Evolutionary conservation across 1,140 invertebrate species (phyloP).

Genomic region (Zaprionus tsacasi): DNA sequence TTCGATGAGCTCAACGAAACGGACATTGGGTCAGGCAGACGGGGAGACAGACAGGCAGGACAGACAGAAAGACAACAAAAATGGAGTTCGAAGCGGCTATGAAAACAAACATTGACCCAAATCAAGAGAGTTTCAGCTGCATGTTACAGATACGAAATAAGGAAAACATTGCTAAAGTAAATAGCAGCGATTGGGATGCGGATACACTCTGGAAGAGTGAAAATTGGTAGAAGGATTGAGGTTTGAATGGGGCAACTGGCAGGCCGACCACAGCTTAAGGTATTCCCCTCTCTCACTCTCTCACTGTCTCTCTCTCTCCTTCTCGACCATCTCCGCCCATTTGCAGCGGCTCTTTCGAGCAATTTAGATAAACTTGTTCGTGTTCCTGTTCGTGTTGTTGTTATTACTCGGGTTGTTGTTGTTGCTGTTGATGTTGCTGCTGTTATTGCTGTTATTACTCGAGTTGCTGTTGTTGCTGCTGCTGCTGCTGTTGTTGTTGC

Average conservation of each 20-base stretch:
- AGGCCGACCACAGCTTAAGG: conserved; percentile 56
- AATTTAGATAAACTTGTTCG: conserved; percentile 81
- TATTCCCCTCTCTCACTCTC: conserved; percentile 8
- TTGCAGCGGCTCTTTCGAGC: conserved; percentile 59
- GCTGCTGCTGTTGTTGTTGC: conserved; percentile 22
- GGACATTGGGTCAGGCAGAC: not conserved
- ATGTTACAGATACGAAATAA: conserved; percentile 45
- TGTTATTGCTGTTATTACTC: conserved; percentile 40
- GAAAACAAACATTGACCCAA: conserved; percentile 77
- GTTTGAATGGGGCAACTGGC: not conserved
- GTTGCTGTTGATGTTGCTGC: conserved; percentile 48
- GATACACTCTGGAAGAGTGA: not conserved
- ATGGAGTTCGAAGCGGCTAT: conserved; percentile 48
- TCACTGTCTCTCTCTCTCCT: not conserved
- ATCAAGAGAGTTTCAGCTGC: conserved; percentile 57
- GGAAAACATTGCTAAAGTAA: conserved; percentile 61
- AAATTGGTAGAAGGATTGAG: not conserved
- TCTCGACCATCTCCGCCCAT: not conserved
- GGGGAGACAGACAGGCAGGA: not conserved
- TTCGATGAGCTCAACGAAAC: conserved; percentile 32
- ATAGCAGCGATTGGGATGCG: conserved; percentile 47
- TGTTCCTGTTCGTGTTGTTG: conserved; percentile 48
- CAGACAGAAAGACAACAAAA: conserved; percentile 14
- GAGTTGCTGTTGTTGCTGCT: conserved; percentile 43
- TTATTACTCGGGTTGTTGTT: conserved; percentile 37